These are phyloP conservation scores for Synchiropus splendidus DNA, from an alignment of 2,113 vertebrate genomes.

Conservation along the genomic window DNA sequence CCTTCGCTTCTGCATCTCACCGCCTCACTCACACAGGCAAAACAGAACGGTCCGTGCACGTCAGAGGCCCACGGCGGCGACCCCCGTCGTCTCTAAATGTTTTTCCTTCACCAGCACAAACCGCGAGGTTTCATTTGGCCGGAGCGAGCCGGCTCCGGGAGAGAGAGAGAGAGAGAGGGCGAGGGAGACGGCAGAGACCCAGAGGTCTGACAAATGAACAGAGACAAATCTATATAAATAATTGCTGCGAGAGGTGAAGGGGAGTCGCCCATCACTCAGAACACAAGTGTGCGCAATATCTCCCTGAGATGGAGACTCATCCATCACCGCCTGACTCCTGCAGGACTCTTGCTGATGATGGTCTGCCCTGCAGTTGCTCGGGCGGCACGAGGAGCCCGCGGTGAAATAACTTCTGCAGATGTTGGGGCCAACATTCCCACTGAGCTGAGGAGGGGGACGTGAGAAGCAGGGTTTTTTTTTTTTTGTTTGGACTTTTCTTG, in stretches of 20 bases:
- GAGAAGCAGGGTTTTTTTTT: too few species aligned
- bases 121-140: too few species aligned
- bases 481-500: too few species aligned
- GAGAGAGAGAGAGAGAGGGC: conserved; percentile 9
- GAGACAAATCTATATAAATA: conserved; percentile 66
- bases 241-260: conserved; percentile 46
- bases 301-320: conserved; percentile 55
- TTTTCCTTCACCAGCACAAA: too few species aligned
- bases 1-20: too few species aligned
- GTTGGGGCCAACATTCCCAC: too few species aligned
- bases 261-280: conserved; percentile 57
- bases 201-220: conserved; percentile 38
- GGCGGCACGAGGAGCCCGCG: too few species aligned
- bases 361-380: conserved; percentile 18
- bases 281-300: conserved; percentile 59
- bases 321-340: conserved; percentile 63
- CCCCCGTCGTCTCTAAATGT: too few species aligned
- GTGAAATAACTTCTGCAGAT: conserved; percentile 10
- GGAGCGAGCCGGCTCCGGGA: not conserved
- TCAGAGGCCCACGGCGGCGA: too few species aligned
- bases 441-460: too few species aligned
- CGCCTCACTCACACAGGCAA: too few species aligned
- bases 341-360: conserved; percentile 58
- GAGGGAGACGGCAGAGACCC: conserved; percentile 8
- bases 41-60: too few species aligned